Evolutionary conservation across 2,797 vertebrate genomes (phyloP), one percentile per base, ranked within the genome.

Genomic region (Scolopax rusticola): DNA sequence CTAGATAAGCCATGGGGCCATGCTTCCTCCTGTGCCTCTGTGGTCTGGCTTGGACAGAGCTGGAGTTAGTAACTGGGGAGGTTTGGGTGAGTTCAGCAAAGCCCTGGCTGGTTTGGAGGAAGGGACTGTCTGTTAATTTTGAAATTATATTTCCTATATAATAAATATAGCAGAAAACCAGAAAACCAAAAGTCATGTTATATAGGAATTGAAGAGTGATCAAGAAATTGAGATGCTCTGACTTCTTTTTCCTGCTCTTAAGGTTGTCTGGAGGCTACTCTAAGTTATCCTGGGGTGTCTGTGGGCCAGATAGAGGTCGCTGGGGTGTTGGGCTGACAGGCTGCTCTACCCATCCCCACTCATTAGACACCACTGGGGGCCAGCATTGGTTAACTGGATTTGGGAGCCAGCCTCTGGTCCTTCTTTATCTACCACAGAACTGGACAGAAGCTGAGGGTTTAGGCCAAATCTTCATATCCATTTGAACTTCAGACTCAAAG

Each of bases 211-310:
- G 32, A 11, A 88, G 48, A 5, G 1, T 1, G 6, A 5, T 10
- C 32, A n/a, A 59, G 63, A 64, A n/a, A 23, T 2, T 4, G 61
- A 30, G 67, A 3, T 6, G 11, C 28, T 79, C 23, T 53, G 12
- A 2, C 4, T 13, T 27, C 15, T 28, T 19, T 32, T 10, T 5
- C 6, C 3, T 2, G 1, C 2, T 48, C 32, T 47, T 17, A 6
- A 41, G 23, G 51, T 6, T 30, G 67, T 4, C n/a, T 56, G 60
- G 60, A 30, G 60, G 51, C 30, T 85, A 81, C 67, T 40, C 27
- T 4, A 3, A n/a, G 50, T 4, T 12, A 11, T 6, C 12, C 38
- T 12, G 3, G 47, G 19, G n/a, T 33, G 68, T 16, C 53, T 2
- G 0, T 12, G 23, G 59, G 23, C 2, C 30, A 7, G 57, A 27